A percentile compares a stretch with the other conserved stretches of the same genome.
Conservation (phyloP, 53 echinoderm and acorn worm species). For the Luidia sarsii region DNA sequence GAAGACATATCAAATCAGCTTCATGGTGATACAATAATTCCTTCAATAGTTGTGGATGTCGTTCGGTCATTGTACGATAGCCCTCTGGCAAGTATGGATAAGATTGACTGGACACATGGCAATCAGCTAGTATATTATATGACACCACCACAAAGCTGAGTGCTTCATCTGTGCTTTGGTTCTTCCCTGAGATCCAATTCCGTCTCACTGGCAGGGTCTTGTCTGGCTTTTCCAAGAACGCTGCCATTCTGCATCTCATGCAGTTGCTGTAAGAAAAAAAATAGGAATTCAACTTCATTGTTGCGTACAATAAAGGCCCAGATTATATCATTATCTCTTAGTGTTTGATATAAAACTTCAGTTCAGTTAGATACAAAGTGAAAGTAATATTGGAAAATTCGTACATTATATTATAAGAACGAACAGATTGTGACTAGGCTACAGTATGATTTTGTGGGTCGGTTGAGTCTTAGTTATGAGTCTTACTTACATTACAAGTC, state of each 20-base stretch:
- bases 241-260: background rate
- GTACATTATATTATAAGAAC: too few species aligned
- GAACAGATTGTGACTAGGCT: too few species aligned
- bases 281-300: too few species aligned
- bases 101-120: constrained; percentile 51
- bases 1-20: constrained; percentile 81
- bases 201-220: constrained; percentile 18
- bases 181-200: background rate
- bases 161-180: background rate
- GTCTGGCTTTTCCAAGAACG: background rate
- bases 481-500: too few species aligned
- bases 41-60: constrained; percentile 73
- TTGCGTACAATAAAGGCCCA: too few species aligned
- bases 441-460: too few species aligned
- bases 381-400: too few species aligned
- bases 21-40: constrained; percentile 73
- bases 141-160: constrained; percentile 47
- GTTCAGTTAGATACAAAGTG: too few species aligned
- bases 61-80: constrained; percentile 57
- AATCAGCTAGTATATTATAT: constrained; percentile 82
- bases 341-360: too few species aligned
- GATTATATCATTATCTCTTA: too few species aligned
- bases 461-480: too few species aligned
- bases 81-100: constrained; percentile 74
- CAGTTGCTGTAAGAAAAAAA: too few species aligned